Conservation (phyloP, 1,140 invertebrate species). For the Oncopeltus fasciatus region DNA sequence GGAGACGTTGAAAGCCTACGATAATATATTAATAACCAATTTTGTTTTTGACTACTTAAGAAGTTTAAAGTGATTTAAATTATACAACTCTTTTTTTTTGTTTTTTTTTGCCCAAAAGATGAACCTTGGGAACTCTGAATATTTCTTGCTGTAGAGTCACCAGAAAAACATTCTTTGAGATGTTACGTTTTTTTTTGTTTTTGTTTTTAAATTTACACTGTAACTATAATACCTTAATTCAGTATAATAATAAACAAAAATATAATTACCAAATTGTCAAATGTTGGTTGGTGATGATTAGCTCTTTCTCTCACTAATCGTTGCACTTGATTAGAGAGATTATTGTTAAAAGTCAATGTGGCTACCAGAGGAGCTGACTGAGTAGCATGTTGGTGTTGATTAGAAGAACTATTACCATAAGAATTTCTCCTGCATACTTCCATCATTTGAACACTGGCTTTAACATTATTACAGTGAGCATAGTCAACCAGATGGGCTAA, state of each 20-base stretch:
- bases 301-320: slow-evolving; percentile 18
- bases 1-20: too few species aligned
- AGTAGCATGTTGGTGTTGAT: slow-evolving; percentile 38
- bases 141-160: too few species aligned
- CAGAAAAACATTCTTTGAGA: too few species aligned
- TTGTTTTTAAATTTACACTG: too few species aligned
- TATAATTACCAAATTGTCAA: slow-evolving; percentile 42
- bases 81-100: too few species aligned
- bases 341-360: slow-evolving; percentile 76
- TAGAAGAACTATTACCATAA: slow-evolving; percentile 35
- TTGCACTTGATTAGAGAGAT: slow-evolving; percentile 46
- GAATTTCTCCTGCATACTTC: slow-evolving; percentile 63
- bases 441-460: slow-evolving; percentile 92
- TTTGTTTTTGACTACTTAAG: too few species aligned
- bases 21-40: too few species aligned
- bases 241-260: neutral
- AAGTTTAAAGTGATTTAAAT: too few species aligned
- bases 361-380: slow-evolving; percentile 55
- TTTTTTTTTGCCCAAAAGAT: too few species aligned
- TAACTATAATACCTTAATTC: too few species aligned
- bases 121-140: too few species aligned
- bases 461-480: slow-evolving; percentile 90
- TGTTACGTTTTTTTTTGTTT: too few species aligned
- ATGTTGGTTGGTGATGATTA: slow-evolving; percentile 26
- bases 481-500: slow-evolving; percentile 89